Percentiles rank a stretch among this genome's conserved stretches.
These are phyloP conservation scores for Rhipidura dahli DNA, from an alignment of 2,113 vertebrate species.

Conservation along the genomic window DNA sequence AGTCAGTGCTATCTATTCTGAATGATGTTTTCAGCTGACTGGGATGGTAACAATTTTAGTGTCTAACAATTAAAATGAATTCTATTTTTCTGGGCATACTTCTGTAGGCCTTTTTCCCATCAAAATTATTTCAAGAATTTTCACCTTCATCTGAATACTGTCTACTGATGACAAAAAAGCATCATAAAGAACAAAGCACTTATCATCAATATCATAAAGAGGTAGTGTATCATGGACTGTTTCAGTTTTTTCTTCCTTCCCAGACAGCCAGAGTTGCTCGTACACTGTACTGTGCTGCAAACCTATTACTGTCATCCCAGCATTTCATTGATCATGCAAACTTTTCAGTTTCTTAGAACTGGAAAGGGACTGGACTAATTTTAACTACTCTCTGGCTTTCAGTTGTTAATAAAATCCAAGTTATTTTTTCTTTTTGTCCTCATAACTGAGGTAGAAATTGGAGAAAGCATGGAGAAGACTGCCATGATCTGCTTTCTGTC, in stretches of 20 bases:
- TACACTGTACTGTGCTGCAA: neutral
- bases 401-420: neutral
- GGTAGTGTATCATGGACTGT: rapidly evolving
- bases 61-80: neutral
- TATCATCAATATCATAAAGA: neutral
- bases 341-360: neutral
- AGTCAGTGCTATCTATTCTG: neutral
- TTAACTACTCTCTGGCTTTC: neutral
- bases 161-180: neutral
- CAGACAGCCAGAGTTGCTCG: rapidly evolving
- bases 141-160: neutral
- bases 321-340: neutral
- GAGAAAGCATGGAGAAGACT: neutral
- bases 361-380: neutral
- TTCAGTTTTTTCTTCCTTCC: neutral
- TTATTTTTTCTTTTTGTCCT: neutral
- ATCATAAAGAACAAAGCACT: neutral
- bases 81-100: neutral
- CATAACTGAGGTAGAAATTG: neutral
- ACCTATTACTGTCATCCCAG: neutral
- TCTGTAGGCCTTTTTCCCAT: neutral
- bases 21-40: neutral
- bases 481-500: neutral
- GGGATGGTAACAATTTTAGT: neutral
- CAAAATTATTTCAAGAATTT: neutral